A percentile compares a stretch with the other conserved stretches of the same genome.
Conservation (phyloP, 2,797 vertebrate species). For the Diplodus puntazzo region DNA sequence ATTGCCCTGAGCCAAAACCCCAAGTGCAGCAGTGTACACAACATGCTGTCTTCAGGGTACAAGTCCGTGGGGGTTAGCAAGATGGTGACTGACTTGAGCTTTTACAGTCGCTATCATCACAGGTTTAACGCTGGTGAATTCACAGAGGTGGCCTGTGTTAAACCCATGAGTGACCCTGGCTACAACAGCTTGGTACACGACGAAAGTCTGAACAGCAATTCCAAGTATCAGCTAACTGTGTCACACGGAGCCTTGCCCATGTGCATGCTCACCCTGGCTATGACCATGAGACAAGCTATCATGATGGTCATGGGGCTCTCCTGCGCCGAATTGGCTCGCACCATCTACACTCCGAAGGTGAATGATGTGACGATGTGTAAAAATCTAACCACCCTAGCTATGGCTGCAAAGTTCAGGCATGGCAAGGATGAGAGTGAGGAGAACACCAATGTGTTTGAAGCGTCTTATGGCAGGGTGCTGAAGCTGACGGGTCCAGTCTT, state of each 20-base stretch:
- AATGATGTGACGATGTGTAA: not conserved
- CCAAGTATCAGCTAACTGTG: not conserved
- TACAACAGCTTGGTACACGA: not conserved
- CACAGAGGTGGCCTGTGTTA: slow-evolving; percentile 14
- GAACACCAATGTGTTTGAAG: not conserved
- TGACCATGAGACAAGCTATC: slow-evolving; percentile 9
- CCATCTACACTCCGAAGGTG: not conserved
- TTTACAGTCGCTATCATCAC: not conserved
- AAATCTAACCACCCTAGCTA: not conserved
- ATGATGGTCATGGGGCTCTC: slow-evolving; percentile 18
- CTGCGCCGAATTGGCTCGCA: not conserved
- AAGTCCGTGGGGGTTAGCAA: not conserved
- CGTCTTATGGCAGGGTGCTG: not conserved
- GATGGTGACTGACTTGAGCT: not conserved
- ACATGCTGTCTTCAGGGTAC: not conserved
- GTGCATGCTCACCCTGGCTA: slow-evolving; percentile 24
- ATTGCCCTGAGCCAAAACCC: not conserved
- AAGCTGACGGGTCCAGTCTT: not conserved
- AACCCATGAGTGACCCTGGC: not conserved
- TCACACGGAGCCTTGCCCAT: slow-evolving; percentile 5
- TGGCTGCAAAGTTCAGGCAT: not conserved
- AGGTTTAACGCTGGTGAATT: not conserved
- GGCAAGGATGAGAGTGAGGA: not conserved
- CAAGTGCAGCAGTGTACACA: not conserved
- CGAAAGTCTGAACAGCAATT: too few species aligned